A percentile compares a stretch with the other conserved stretches of the same genome.
Conservation (phyloP, 2,888 invertebrate genomes). For the Acleris literana region DNA sequence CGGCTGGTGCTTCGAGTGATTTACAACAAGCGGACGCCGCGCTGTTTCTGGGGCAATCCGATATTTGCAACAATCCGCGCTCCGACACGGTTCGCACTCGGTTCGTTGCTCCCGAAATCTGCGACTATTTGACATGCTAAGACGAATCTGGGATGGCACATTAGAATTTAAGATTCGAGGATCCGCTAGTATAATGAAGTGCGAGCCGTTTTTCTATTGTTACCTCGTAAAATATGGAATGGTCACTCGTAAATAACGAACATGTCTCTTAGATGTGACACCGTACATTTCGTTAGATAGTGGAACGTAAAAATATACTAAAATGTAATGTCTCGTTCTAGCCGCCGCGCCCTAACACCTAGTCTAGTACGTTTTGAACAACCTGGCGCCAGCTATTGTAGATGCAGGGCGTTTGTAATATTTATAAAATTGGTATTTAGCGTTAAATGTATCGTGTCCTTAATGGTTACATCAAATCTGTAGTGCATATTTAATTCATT, state of each 20-base stretch:
- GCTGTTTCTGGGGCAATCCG: conserved; percentile 75
- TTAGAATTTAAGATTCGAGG: conserved; percentile 16
- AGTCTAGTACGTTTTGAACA: too few species aligned
- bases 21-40: conserved; percentile 57
- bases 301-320: not conserved
- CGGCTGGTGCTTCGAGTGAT: conserved; percentile 69
- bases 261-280: conserved; percentile 9
- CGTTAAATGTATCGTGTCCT: too few species aligned
- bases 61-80: conserved; percentile 58
- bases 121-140: not conserved
- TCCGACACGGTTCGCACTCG: conserved; percentile 45
- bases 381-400: too few species aligned
- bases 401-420: too few species aligned
- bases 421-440: too few species aligned
- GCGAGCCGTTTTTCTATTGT: conserved; percentile 13
- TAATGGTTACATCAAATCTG: too few species aligned
- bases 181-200: conserved; percentile 4
- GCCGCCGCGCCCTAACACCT: too few species aligned
- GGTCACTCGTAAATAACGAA: conserved; percentile 24
- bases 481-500: too few species aligned
- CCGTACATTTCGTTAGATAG: not conserved
- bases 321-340: not conserved
- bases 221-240: conserved; percentile 21
- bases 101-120: conserved; percentile 65
- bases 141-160: conserved; percentile 23